Percentiles rank a stretch among this genome's conserved stretches.
phyloP scores from a whole-genome alignment of 2,888 invertebrate species.

The Chloroclysta siterata region DNA sequence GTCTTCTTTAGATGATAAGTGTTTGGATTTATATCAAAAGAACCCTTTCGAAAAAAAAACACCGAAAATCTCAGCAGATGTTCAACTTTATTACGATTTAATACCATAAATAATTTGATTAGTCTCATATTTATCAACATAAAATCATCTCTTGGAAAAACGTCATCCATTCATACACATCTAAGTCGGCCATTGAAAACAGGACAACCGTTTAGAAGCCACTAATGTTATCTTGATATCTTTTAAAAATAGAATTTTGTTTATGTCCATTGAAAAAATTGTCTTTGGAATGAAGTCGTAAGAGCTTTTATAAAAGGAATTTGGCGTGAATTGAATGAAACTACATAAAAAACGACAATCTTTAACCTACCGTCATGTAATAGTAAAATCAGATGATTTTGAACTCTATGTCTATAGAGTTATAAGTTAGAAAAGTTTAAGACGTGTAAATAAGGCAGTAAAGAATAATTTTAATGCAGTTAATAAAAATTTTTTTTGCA shows the following conservation, averaged over 20 bases:
- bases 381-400: slow-evolving; percentile 14
- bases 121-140: slow-evolving; percentile 83
- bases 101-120: slow-evolving; percentile 85
- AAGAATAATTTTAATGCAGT: slow-evolving; percentile 55
- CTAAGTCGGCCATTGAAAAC: slow-evolving; percentile 63
- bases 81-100: slow-evolving; percentile 76
- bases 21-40: slow-evolving; percentile 29
- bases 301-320: slow-evolving; percentile 31
- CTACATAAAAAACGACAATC: slow-evolving; percentile 8
- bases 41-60: slow-evolving; percentile 33
- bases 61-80: slow-evolving; percentile 64
- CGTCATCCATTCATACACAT: slow-evolving; percentile 72
- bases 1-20: not conserved
- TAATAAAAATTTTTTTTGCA: slow-evolving; percentile 55
- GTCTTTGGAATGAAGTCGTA: slow-evolving; percentile 30
- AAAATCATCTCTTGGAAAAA: slow-evolving; percentile 79
- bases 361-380: not conserved
- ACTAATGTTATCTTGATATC: slow-evolving; percentile 83
- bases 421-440: not conserved
- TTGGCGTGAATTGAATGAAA: slow-evolving; percentile 29
- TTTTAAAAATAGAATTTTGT: slow-evolving; percentile 41
- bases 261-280: slow-evolving; percentile 23
- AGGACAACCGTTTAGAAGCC: slow-evolving; percentile 81
- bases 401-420: slow-evolving; percentile 19
- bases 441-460: not conserved